Conservation (phyloP, 2,888 invertebrate genomes). For the Protonemura montana region DNA sequence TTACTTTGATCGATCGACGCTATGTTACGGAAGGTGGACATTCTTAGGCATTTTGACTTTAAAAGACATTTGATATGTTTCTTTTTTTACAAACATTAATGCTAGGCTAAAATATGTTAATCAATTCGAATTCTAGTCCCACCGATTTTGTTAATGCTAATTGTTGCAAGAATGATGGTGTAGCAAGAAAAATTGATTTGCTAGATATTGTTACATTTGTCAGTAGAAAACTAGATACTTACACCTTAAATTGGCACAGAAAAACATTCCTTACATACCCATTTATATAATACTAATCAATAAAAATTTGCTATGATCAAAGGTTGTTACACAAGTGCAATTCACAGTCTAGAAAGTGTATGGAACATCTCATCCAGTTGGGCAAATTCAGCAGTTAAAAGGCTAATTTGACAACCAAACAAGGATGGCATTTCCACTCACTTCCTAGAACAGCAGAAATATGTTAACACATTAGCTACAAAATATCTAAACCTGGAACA, state of each 20-base stretch:
- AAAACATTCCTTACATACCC: constrained; percentile 47
- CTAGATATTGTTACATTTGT: constrained; percentile 48
- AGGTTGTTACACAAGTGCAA: background rate
- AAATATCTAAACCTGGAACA: background rate
- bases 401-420: background rate
- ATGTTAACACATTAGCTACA: background rate
- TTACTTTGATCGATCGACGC: background rate
- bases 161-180: constrained; percentile 42
- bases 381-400: background rate
- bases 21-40: constrained; percentile 32
- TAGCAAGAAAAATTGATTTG: constrained; percentile 43
- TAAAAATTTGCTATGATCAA: constrained; percentile 39
- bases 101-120: constrained; percentile 30
- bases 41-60: constrained; percentile 32
- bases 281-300: constrained; percentile 34
- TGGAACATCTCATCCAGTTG: background rate
- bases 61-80: constrained; percentile 37
- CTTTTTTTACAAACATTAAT: constrained; percentile 36
- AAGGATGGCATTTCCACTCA: background rate
- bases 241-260: constrained; percentile 50
- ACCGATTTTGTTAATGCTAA: constrained; percentile 36
- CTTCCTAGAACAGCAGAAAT: background rate
- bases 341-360: background rate
- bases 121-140: constrained; percentile 36
- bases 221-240: constrained; percentile 50